A percentile compares a stretch with the other conserved stretches of the same genome.
phyloP scores from a whole-genome alignment of 2,113 vertebrate species.

The Riparia riparia region DNA sequence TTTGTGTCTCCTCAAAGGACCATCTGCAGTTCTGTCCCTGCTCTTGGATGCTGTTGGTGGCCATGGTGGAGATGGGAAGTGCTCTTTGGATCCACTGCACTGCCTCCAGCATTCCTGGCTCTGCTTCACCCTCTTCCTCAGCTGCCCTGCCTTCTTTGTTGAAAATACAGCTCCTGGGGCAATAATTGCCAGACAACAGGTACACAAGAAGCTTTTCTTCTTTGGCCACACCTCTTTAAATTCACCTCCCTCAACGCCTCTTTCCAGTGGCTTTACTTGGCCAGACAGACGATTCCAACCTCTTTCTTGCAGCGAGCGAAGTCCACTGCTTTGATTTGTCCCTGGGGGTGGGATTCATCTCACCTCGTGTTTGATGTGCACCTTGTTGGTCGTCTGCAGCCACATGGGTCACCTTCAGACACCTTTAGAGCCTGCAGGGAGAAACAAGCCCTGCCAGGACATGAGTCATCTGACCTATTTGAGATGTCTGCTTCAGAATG shows the following conservation, averaged over 20 bases:
- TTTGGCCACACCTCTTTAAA: not conserved
- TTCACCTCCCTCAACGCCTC: not conserved
- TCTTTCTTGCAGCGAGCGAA: not conserved
- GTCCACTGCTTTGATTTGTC: constrained; percentile 21
- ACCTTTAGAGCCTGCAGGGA: constrained; percentile 23
- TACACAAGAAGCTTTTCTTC: not conserved
- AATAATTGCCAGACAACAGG: not conserved
- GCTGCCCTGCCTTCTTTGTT: not conserved
- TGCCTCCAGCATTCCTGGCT: not conserved
- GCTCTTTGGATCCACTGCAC: not conserved
- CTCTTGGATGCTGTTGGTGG: fast-evolving
- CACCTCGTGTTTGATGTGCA: not conserved
- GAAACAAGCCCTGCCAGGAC: constrained; percentile 40
- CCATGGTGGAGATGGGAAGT: not conserved
- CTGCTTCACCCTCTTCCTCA: not conserved
- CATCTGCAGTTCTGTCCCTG: not conserved
- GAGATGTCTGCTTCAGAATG: constrained; percentile 43
- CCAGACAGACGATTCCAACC: not conserved
- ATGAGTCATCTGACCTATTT: constrained; percentile 65
- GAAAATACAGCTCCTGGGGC: not conserved
- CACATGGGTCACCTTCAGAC: constrained; percentile 22
- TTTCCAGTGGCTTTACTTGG: not conserved
- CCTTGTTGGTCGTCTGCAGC: not conserved
- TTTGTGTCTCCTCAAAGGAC: not conserved
- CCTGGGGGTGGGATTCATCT: not conserved